phyloP scores from a whole-genome alignment of 2,113 vertebrate species.

The Mystacornis crossleyi region DNA sequence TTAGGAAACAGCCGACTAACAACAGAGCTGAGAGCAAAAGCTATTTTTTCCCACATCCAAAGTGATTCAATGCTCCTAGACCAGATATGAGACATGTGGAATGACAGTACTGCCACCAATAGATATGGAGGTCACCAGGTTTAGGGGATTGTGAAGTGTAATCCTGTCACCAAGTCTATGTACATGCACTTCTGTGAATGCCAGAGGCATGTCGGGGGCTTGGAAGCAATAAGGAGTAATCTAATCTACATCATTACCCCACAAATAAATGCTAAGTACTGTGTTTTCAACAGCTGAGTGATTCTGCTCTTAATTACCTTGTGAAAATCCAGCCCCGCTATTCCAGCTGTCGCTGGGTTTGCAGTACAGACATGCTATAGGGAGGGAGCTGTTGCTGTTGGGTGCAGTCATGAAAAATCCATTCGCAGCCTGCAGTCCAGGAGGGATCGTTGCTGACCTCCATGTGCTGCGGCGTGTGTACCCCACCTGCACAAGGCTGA shows the following conservation, averaged over 20 bases:
- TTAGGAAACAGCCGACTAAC: neutral
- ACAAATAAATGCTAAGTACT: neutral
- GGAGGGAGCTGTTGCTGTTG: neutral
- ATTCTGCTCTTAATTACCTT: neutral
- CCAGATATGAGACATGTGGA: neutral
- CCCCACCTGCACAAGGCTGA: neutral
- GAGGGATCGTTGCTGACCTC: neutral
- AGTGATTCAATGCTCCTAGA: neutral
- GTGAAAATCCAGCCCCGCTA: neutral
- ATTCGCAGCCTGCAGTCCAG: neutral
- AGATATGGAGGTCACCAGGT: neutral
- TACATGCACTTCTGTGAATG: neutral
- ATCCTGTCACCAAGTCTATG: neutral
- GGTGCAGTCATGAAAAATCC: neutral
- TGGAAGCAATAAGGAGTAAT: neutral
- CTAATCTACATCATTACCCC: neutral
- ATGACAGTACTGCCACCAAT: neutral
- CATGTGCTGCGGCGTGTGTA: accelerated
- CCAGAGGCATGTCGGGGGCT: neutral
- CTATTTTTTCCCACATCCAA: neutral
- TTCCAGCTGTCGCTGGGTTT: neutral
- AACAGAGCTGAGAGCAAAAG: neutral
- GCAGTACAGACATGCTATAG: neutral
- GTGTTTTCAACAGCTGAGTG: neutral
- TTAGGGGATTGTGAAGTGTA: neutral